Evolutionary conservation across 2,888 invertebrate species (phyloP), one percentile per base, ranked within the genome.

Genomic region (Chrysina gloriosa): DNA sequence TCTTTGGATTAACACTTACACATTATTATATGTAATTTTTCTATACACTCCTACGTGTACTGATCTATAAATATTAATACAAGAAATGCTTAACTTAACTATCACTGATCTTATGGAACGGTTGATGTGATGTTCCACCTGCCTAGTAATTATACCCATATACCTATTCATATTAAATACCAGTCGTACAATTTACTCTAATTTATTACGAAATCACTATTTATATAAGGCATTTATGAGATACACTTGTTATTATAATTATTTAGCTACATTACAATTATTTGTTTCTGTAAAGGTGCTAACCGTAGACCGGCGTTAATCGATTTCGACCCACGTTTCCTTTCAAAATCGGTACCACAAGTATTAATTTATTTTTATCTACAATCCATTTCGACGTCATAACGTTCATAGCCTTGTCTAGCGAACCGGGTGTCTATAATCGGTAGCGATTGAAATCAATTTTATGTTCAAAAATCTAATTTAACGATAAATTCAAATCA

Each of bases 401-500:
- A 48, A 48, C 34, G n/a, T 34, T 7, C n/a, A 31, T 31, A n/a
- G 31, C 27, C 29, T 5, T 34, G 63, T 27, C 50, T 34, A 48
- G 34, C 34, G 36, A 9, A 48, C 23, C 19, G 36, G 21, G 19
- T 61, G 34, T 34, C 19, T 29, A 58, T 61, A 19, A 48, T 48
- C 63, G 70, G 52, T 67, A 71, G 72, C 72, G 73, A 74, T 75
- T 75, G 73, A 71, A 75, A 73, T 74, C 74, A 75, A 75, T 75
- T 75, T 75, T 74, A 72, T 34, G 27, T 66, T 67, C 67, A 68
- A 68, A 65, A 68, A 71, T 70, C 69, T 73, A 69, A 72, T 71
- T 11, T 68, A 70, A 52, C 67, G 48, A 73, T 74, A 74, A 73
- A 75, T 58, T 27, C 23, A 39, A 16, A 6, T 11, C 14, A 27